Evolutionary conservation across 2,888 invertebrate genomes (phyloP).

Genomic region (Scaptodrosophila latifasciaeformis): DNA sequence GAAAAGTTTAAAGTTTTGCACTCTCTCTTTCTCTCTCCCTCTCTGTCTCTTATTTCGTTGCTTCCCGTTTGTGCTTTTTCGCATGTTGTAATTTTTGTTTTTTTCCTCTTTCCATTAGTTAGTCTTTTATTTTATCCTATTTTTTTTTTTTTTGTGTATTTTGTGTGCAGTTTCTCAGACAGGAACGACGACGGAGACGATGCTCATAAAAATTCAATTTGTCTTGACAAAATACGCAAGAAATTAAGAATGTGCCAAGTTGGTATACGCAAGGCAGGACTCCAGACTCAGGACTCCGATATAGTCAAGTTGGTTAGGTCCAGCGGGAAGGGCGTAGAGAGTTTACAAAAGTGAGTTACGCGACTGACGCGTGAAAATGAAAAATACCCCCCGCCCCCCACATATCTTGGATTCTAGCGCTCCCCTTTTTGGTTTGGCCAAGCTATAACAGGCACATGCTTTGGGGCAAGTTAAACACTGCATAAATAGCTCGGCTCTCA

Average conservation of each 20-base stretch:
- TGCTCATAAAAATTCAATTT: slow-evolving; percentile 67
- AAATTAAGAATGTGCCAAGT: slow-evolving; percentile 69
- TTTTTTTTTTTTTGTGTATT: not conserved
- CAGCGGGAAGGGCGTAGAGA: no score
- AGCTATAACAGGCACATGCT: slow-evolving; percentile 24
- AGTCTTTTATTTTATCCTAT: not conserved
- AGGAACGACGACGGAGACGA: slow-evolving; percentile 25
- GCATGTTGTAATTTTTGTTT: slow-evolving; percentile 6
- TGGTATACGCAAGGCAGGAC: no score
- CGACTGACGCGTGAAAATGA: slow-evolving; percentile 59
- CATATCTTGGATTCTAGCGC: slow-evolving; percentile 14
- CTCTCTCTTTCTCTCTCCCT: slow-evolving; percentile 7
- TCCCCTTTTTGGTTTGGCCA: no score
- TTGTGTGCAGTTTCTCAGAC: not conserved
- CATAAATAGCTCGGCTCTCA: slow-evolving; percentile 58
- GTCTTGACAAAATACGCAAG: slow-evolving; percentile 69
- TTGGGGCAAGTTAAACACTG: slow-evolving; percentile 61
- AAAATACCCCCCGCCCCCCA: slow-evolving; percentile 43
- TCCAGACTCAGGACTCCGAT: no score
- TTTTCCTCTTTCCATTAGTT: not conserved
- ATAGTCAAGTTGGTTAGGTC: no score
- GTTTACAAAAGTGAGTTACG: slow-evolving; percentile 53
- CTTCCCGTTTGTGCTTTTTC: slow-evolving; percentile 4
- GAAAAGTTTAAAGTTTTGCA: slow-evolving; percentile 66
- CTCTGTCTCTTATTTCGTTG: not conserved